A percentile compares a stretch with the other conserved stretches of the same genome.
Evolutionary conservation across 2,888 invertebrate species (phyloP).

Genomic region (Oligia strigilis): DNA sequence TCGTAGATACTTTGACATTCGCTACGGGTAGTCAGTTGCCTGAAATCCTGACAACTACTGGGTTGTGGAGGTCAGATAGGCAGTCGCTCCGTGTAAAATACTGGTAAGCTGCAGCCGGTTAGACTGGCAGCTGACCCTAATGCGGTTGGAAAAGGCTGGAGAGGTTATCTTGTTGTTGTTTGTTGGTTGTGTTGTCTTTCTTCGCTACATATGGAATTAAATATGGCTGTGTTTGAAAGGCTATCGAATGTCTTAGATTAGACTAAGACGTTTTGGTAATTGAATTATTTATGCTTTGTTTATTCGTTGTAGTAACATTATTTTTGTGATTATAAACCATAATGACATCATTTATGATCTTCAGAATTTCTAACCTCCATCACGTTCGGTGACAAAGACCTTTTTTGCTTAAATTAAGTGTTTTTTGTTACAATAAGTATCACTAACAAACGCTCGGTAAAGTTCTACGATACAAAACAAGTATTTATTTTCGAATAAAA

Average conservation of each 20-base stretch:
- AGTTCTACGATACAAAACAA: slow-evolving; percentile 7
- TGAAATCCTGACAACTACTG: not conserved
- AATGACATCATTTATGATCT: not conserved
- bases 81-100: not conserved
- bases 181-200: not conserved
- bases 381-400: not conserved
- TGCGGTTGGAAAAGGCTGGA: not conserved
- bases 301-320: not conserved
- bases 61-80: not conserved
- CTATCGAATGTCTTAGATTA: not conserved
- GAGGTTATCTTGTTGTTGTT: not conserved
- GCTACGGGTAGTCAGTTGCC: not conserved
- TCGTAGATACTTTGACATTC: not conserved
- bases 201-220: slow-evolving; percentile 4
- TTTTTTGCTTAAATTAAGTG: not conserved
- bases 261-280: not conserved
- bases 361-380: not conserved
- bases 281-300: not conserved
- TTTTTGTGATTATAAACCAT: slow-evolving; percentile 89
- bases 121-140: not conserved
- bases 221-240: not conserved
- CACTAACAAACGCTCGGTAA: slow-evolving; percentile 45
- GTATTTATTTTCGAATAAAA: slow-evolving; percentile 4
- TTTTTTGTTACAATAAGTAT: not conserved
- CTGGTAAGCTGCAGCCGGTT: not conserved